phyloP scores from a whole-genome alignment of 2,888 invertebrate genomes.

The Epistrophe grossulariae region DNA sequence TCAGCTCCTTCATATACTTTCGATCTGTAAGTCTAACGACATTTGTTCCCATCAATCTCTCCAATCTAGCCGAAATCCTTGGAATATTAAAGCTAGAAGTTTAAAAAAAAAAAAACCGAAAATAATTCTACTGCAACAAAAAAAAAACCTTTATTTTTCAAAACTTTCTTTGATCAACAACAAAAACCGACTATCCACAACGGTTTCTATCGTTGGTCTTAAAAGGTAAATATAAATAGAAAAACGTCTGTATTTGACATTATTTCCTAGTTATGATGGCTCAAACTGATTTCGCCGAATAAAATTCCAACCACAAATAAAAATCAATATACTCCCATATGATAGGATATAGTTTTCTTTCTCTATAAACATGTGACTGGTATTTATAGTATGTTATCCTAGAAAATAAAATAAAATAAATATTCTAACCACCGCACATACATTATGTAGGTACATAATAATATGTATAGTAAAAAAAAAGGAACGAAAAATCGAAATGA shows the following conservation, averaged over 20 bases:
- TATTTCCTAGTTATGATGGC: slow-evolving; percentile 9
- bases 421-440: slow-evolving; percentile 35
- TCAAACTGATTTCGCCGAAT: background rate
- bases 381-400: background rate
- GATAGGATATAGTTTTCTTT: background rate
- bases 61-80: slow-evolving; percentile 82
- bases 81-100: slow-evolving; percentile 82
- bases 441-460: background rate
- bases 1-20: slow-evolving; percentile 87
- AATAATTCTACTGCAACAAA: background rate
- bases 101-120: background rate
- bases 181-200: slow-evolving; percentile 41
- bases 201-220: slow-evolving; percentile 17
- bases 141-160: slow-evolving; percentile 2
- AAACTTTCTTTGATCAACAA: slow-evolving; percentile 42
- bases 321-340: slow-evolving; percentile 69
- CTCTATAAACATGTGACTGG: background rate
- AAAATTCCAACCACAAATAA: background rate
- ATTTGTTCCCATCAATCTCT: slow-evolving; percentile 84
- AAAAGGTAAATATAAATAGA: slow-evolving; percentile 42
- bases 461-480: background rate
- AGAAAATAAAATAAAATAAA: background rate
- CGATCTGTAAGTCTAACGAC: slow-evolving; percentile 87
- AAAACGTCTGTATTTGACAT: slow-evolving; percentile 32
- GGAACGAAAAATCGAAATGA: slow-evolving; percentile 51